Evolutionary conservation across 2,888 invertebrate genomes (phyloP).

Genomic region (Morpho helenor): DNA sequence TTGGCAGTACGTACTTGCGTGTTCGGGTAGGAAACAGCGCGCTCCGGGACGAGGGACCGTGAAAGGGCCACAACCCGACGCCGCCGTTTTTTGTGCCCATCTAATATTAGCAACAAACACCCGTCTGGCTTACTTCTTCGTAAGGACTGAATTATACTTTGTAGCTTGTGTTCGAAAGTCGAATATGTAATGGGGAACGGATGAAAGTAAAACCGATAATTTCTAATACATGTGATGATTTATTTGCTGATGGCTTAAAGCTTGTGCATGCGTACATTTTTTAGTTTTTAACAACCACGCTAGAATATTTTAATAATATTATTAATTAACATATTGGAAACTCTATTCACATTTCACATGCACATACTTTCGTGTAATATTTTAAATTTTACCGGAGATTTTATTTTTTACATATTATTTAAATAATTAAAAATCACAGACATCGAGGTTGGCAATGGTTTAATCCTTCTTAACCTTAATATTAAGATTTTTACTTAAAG

Average conservation of each 20-base stretch:
- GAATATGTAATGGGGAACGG: slow-evolving; percentile 14
- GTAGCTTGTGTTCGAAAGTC: slow-evolving; percentile 18
- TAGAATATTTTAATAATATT: not conserved
- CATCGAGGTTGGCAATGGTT: no score
- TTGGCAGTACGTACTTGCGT: slow-evolving; percentile 18
- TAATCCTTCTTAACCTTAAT: no score
- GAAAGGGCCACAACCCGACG: slow-evolving; percentile 62
- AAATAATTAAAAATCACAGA: no score
- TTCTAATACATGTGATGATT: slow-evolving; percentile 15
- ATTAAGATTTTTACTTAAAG: no score
- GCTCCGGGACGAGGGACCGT: slow-evolving; percentile 52
- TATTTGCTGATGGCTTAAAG: slow-evolving; percentile 8
- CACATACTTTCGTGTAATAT: no score
- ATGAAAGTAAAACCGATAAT: slow-evolving; percentile 25
- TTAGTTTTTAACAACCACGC: not conserved
- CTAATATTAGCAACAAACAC: slow-evolving; percentile 66
- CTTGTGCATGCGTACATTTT: not conserved
- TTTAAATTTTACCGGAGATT: no score
- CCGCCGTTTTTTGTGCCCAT: slow-evolving; percentile 62
- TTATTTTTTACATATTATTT: no score
- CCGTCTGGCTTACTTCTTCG: slow-evolving; percentile 51
- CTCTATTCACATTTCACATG: no score
- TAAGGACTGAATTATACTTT: slow-evolving; percentile 33
- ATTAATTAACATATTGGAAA: not conserved
- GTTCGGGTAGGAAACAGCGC: slow-evolving; percentile 37